A percentile compares a stretch with the other conserved stretches of the same genome.
Evolutionary conservation across 2,113 vertebrate species (phyloP).

Genomic region (Chroicocephalus ridibundus): DNA sequence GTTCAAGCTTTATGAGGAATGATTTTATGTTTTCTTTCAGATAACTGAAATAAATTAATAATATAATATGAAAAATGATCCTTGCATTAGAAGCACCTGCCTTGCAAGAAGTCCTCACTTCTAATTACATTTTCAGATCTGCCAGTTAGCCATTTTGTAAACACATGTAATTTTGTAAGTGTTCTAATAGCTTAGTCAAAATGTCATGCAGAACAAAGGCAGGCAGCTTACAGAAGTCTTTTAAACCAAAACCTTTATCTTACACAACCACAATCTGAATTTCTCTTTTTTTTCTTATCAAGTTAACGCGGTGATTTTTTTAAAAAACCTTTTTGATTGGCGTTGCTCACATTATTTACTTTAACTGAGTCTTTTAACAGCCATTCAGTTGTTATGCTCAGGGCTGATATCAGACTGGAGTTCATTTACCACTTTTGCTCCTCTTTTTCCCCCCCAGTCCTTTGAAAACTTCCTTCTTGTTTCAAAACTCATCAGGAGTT

Average conservation of each 20-base stretch:
- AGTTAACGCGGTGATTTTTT: background rate
- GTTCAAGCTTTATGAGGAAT: background rate
- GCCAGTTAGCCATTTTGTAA: background rate
- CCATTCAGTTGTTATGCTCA: background rate
- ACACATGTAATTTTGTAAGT: background rate
- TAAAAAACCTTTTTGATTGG: background rate
- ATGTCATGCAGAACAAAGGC: background rate
- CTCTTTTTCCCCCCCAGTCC: background rate
- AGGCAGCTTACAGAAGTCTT: background rate
- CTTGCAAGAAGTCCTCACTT: background rate
- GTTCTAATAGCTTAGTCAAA: background rate
- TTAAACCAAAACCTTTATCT: background rate
- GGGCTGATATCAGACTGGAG: background rate
- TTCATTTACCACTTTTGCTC: background rate
- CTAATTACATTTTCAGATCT: background rate
- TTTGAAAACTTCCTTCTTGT: background rate
- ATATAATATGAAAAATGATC: background rate
- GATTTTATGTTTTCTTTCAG: background rate
- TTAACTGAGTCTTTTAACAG: background rate
- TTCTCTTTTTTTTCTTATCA: background rate
- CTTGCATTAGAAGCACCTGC: background rate
- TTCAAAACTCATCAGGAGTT: slow-evolving; percentile 16
- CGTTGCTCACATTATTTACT: background rate
- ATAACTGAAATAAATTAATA: background rate
- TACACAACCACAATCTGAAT: background rate